These are phyloP conservation scores for Coptodon rendalli DNA, from an alignment of 2,113 vertebrate genomes.

Conservation along the genomic window DNA sequence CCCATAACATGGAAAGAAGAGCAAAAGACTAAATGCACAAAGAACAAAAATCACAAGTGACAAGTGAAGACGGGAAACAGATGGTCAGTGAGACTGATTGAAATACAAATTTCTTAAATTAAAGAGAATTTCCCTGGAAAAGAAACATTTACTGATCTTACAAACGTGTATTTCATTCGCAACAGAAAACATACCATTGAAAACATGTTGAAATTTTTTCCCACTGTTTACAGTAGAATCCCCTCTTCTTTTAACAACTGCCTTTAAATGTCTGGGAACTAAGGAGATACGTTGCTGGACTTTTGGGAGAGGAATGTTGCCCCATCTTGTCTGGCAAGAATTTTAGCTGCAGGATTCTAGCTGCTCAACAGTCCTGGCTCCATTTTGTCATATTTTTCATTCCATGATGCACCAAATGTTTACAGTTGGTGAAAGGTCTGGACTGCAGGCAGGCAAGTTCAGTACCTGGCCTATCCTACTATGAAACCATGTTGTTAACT, in stretches of 20 bases:
- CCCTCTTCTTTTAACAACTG: not conserved
- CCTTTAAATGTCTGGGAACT: not conserved
- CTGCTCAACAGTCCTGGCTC: not conserved
- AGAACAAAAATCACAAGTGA: not conserved
- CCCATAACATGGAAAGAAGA: not conserved
- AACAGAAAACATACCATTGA: not conserved
- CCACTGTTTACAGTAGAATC: not conserved
- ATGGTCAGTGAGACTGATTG: not conserved
- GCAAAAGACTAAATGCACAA: not conserved
- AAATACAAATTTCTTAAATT: not conserved
- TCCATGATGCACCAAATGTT: not conserved
- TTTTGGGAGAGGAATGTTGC: not conserved
- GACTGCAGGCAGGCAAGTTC: not conserved
- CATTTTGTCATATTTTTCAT: not conserved
- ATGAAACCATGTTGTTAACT: not conserved
- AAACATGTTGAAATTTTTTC: rapidly evolving
- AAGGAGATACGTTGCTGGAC: not conserved
- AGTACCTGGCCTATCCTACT: not conserved
- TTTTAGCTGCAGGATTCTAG: not conserved
- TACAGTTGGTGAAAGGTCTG: not conserved
- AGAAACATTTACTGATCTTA: not conserved
- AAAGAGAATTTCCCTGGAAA: not conserved
- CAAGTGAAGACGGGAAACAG: not conserved
- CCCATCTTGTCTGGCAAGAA: not conserved
- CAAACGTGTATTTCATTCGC: not conserved